Percentiles rank a stretch among this genome's conserved stretches.
Conservation (phyloP, 2,113 vertebrate species). For the Semicossyphus pulcher region DNA sequence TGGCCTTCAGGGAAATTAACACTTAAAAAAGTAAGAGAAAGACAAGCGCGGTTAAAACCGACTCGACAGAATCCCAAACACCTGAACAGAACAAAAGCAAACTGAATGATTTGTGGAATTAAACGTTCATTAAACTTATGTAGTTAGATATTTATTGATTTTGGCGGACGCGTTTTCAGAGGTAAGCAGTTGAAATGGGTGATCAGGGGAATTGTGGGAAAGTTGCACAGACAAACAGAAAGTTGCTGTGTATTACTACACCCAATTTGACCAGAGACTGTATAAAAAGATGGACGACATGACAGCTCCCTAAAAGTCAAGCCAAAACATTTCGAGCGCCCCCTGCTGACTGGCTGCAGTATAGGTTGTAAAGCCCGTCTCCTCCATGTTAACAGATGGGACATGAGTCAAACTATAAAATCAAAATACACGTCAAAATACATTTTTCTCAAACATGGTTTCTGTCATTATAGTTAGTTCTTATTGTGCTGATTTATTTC, state of each 20-base stretch:
- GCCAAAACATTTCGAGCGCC: no score
- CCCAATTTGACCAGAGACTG: no score
- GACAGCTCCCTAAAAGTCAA: no score
- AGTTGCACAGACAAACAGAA: conserved; percentile 17
- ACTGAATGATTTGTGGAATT: background rate
- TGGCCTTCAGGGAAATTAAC: background rate
- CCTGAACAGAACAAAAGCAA: background rate
- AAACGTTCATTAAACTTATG: background rate
- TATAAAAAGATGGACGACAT: no score
- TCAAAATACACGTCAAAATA: no score
- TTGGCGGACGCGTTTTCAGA: background rate
- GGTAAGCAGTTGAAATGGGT: background rate
- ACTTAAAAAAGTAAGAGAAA: background rate
- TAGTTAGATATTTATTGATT: background rate
- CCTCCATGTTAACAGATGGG: no score
- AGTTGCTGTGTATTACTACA: conserved; percentile 8
- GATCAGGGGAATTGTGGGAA: conserved; percentile 8
- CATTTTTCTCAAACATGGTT: no score
- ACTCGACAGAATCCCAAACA: background rate
- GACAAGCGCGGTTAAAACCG: background rate
- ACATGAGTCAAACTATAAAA: no score
- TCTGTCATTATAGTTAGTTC: no score
- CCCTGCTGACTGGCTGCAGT: no score
- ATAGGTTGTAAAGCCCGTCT: no score
- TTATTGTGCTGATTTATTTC: no score